Conservation (phyloP, 2,888 invertebrate genomes). For the Chaitophorus viminalis region DNA sequence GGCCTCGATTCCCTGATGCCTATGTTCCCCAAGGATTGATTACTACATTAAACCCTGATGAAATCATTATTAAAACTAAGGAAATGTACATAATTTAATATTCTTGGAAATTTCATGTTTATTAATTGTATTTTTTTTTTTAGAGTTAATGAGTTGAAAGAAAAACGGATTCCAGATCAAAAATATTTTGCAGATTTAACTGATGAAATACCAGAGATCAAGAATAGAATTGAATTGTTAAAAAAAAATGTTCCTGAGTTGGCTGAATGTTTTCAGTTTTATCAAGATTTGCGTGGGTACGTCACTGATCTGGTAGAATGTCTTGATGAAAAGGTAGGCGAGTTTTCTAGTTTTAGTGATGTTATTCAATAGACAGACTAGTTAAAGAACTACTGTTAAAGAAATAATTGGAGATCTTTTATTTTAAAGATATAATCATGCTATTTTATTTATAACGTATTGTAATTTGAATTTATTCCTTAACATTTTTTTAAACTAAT, state of each 20-base stretch:
- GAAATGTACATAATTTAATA: slow-evolving; percentile 30
- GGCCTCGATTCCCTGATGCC: slow-evolving; percentile 3
- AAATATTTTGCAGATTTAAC: slow-evolving; percentile 69
- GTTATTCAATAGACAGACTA: slow-evolving; percentile 42
- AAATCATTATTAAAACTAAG: slow-evolving; percentile 38
- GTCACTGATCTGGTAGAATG: slow-evolving; percentile 97
- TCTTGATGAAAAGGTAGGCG: slow-evolving; percentile 90
- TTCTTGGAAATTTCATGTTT: neutral
- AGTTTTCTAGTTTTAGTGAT: slow-evolving; percentile 57
- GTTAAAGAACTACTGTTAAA: slow-evolving; percentile 6
- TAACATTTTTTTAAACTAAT: too few species aligned
- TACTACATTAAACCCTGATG: slow-evolving; percentile 17
- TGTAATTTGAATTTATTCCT: neutral
- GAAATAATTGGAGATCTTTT: slow-evolving; percentile 24
- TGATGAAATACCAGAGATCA: slow-evolving; percentile 69
- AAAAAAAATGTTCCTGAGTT: slow-evolving; percentile 75
- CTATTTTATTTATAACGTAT: neutral
- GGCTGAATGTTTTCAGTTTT: slow-evolving; percentile 88
- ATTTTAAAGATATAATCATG: neutral
- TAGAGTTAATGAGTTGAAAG: slow-evolving; percentile 73
- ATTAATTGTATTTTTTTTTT: slow-evolving; percentile 4
- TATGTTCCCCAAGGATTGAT: slow-evolving; percentile 34
- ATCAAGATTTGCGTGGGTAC: slow-evolving; percentile 95
- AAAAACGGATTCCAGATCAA: slow-evolving; percentile 71
- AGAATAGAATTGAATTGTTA: slow-evolving; percentile 69